Percentiles rank a stretch among this genome's conserved stretches.
These are phyloP conservation scores for Darevskia nairensis DNA, from an alignment of 2,797 vertebrate species.

Conservation along the genomic window DNA sequence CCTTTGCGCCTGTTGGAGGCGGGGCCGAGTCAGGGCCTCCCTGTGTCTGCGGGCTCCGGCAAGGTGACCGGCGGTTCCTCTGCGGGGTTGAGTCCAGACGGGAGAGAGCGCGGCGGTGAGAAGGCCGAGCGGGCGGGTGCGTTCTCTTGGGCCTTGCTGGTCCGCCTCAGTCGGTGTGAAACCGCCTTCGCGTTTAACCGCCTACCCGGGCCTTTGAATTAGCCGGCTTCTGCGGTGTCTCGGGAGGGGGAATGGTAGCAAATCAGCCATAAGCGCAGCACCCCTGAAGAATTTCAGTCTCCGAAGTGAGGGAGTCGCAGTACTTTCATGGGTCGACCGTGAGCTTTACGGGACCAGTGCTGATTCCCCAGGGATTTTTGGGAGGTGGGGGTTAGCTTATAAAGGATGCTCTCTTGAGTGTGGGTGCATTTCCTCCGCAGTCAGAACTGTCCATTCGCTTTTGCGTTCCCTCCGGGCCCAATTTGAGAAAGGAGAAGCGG, in stretches of 20 bases:
- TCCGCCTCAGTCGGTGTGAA: not conserved
- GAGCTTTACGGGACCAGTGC: not conserved
- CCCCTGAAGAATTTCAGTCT: too few species aligned
- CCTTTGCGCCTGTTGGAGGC: not conserved
- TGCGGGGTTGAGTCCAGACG: not conserved
- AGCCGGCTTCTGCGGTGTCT: not conserved
- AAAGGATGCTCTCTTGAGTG: not conserved
- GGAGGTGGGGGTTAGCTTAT: too few species aligned
- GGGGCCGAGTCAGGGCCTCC: not conserved
- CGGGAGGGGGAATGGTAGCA: too few species aligned
- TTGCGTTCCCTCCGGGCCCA: too few species aligned
- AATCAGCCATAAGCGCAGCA: too few species aligned
- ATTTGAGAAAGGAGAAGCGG: not conserved
- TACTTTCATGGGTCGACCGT: not conserved
- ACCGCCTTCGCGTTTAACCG: not conserved
- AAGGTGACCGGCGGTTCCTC: slow-evolving; percentile 21
- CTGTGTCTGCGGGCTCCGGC: not conserved
- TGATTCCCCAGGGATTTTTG: too few species aligned
- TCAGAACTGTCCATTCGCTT: not conserved
- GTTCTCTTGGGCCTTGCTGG: not conserved
- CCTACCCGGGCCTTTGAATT: not conserved
- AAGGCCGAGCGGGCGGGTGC: not conserved
- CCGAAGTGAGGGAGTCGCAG: not conserved
- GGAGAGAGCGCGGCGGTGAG: not conserved
- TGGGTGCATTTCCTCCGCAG: not conserved